Evolutionary conservation across 1,140 invertebrate genomes (phyloP).

Genomic region (Drosophila kohkoa): DNA sequence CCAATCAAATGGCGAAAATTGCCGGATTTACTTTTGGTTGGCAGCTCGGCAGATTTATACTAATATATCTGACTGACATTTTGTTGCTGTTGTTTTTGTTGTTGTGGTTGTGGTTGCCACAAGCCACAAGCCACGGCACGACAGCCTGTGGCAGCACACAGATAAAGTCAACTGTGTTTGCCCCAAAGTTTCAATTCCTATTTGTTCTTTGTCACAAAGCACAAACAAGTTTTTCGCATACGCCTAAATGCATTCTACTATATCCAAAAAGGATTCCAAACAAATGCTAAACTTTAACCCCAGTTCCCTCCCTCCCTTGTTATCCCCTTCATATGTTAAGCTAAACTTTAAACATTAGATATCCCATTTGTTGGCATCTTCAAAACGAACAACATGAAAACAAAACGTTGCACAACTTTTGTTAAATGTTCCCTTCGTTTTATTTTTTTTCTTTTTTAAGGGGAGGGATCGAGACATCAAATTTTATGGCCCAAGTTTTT

Average conservation of each 20-base stretch:
- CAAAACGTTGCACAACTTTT: conserved; percentile 22
- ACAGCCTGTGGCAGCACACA: not conserved
- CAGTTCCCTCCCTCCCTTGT: not conserved
- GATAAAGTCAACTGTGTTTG: conserved; percentile 30
- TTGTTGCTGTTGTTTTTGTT: no score
- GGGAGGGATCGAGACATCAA: conserved; percentile 30
- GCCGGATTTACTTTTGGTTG: conserved; percentile 36
- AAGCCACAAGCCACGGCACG: conserved; percentile 23
- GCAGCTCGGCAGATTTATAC: conserved; percentile 37
- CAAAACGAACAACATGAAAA: not conserved
- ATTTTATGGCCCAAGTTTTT: conserved; percentile 67
- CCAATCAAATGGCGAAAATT: conserved; percentile 62
- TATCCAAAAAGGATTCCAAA: conserved; percentile 8
- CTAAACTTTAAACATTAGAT: conserved; percentile 15
- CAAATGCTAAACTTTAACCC: conserved; percentile 12
- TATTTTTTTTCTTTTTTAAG: not conserved
- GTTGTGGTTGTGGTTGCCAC: not conserved
- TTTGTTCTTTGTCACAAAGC: conserved; percentile 24
- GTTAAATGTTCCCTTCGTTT: conserved; percentile 10
- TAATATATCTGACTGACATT: conserved; percentile 16
- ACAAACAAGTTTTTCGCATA: conserved; percentile 21
- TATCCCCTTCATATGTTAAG: not conserved
- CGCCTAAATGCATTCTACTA: conserved; percentile 42
- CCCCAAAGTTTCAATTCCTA: conserved; percentile 17
- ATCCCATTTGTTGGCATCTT: conserved; percentile 8